These are phyloP conservation scores for Nyctalus aviator DNA, from an alignment of 2,797 vertebrate genomes.

Conservation along the genomic window DNA sequence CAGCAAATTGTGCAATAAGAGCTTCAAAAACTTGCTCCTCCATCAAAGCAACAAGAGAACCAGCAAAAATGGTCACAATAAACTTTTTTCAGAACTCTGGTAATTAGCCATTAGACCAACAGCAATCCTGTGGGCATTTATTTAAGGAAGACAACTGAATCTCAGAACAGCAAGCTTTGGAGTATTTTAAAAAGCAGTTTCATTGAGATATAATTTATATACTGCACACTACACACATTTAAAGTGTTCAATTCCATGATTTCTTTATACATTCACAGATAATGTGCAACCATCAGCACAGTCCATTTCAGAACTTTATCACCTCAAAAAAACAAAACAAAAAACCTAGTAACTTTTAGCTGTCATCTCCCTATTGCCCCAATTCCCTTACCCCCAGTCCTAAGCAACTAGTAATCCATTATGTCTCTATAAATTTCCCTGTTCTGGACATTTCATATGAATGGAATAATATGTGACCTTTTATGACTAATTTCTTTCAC, in stretches of 20 bases:
- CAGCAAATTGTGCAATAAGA: neutral
- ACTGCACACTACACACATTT: neutral
- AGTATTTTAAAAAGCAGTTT: neutral
- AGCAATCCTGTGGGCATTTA: neutral
- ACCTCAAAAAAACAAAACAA: neutral
- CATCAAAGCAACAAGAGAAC: neutral
- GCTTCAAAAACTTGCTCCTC: neutral
- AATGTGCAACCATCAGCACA: neutral
- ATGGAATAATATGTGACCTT: neutral
- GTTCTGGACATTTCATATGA: neutral
- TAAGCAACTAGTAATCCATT: neutral
- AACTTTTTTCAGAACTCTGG: neutral
- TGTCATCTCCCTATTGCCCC: neutral
- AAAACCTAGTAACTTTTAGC: neutral
- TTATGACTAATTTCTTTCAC: neutral
- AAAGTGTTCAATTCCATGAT: neutral
- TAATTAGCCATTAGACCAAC: neutral
- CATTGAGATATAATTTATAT: neutral
- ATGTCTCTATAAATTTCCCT: neutral
- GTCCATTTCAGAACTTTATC: slow-evolving; percentile 36
- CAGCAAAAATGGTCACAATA: neutral
- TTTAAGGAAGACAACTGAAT: slow-evolving; percentile 39
- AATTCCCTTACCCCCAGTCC: fast-evolving
- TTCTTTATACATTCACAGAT: neutral
- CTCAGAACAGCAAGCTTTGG: neutral